phyloP scores from a whole-genome alignment of 2,888 invertebrate species.

The Hybos culiciformis region DNA sequence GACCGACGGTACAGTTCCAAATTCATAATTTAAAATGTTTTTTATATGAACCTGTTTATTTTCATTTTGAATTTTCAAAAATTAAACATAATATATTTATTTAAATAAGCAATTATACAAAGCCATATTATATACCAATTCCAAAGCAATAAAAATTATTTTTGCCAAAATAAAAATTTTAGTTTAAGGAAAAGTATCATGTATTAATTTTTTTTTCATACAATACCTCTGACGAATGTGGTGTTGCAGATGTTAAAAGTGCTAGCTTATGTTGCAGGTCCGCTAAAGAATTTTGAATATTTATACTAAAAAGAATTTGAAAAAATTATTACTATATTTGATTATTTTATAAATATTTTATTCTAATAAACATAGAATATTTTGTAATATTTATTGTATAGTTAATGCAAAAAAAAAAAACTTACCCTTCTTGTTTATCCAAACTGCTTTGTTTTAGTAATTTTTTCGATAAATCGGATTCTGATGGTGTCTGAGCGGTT shows the following conservation, averaged over 20 bases:
- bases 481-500: constrained; percentile 17
- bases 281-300: constrained; percentile 34
- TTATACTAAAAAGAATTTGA: constrained; percentile 12
- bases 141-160: no score
- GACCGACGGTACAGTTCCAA: no score
- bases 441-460: constrained; percentile 27
- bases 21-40: no score
- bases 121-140: no score
- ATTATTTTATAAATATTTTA: not conserved
- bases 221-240: not conserved
- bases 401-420: constrained; percentile 2
- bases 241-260: constrained; percentile 34
- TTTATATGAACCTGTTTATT: no score
- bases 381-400: not conserved
- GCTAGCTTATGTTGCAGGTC: constrained; percentile 45
- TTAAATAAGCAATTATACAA: no score
- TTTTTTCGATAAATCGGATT: constrained; percentile 17
- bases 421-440: constrained; percentile 21
- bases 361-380: not conserved
- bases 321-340: not conserved
- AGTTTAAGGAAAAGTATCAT: no score
- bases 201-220: no score
- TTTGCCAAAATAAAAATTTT: no score
- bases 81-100: no score
- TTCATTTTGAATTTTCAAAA: no score